Evolutionary conservation across 2,113 vertebrate genomes (phyloP), one percentile per base, ranked within the genome.

Genomic region (Puntigrus tetrazona): DNA sequence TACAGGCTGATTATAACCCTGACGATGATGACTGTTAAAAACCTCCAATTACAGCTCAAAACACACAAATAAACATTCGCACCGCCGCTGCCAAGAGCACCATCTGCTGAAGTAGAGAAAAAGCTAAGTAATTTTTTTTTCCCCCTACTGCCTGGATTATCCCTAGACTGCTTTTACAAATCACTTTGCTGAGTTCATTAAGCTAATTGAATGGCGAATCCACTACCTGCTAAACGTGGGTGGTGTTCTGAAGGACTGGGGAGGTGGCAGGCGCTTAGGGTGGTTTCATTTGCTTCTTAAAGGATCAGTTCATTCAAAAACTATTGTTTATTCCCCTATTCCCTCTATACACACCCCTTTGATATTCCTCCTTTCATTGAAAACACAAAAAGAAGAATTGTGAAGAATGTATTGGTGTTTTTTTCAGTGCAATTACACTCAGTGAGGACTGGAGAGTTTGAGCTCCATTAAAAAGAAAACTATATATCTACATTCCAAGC

Each of bases 31-130:
- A 90, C 93, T 94, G 94, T 94, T 93, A 95, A 96, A 94, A 94
- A 93, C 93, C 94, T 96, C 95, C 93, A 94, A 95, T 95, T 93
- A 94, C 92, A 94, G 93, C 95, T 93, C 94, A 94, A 94, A 94
- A 93, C 95, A 94, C 89, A 96, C 94, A 96, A 96, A 96, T 96
- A 97, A 95, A 96, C 94, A 96, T 96, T 96, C 93, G 94, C 94
- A 89, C 92, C 92, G 93, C 92, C 89, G 93, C 95, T 96, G 96
- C 96, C 96, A 97, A 95, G 94, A 94, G 91, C 92, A 95, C 96
- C 97, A 96, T 98, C 96, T 97, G 97, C 91, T 92, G 90, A 94
- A 90, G 92, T 90, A 87, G 90, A 88, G 89, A 88, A 91, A 90
- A 93, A 88, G 93, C 93, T 91, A 94, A 95, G 94, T 94, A 94